Conservation (phyloP, 2,888 invertebrate genomes). For the Spicauda simplicius region DNA sequence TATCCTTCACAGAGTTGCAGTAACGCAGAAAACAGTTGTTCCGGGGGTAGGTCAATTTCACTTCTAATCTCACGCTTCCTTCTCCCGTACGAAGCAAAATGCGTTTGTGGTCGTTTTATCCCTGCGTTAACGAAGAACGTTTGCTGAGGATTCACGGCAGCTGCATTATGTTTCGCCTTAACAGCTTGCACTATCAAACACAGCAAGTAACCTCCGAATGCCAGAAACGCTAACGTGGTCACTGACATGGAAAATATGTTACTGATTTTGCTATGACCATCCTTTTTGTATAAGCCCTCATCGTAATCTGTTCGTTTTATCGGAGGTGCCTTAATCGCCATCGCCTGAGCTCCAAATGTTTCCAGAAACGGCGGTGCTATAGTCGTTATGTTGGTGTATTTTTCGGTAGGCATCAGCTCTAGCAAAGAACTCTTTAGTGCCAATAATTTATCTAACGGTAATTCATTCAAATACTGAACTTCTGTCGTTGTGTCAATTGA, state of each 20-base stretch:
- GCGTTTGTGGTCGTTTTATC: constrained; percentile 72
- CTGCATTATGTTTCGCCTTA: constrained; percentile 84
- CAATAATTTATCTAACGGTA: constrained; percentile 89
- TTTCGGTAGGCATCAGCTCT: constrained; percentile 57
- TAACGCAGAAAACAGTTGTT: constrained; percentile 79
- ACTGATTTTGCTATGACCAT: constrained; percentile 86
- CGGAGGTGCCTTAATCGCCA: constrained; percentile 68
- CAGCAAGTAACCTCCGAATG: constrained; percentile 93
- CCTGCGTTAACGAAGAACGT: constrained; percentile 70
- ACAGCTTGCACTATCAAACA: constrained; percentile 91
- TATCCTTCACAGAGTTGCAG: constrained; percentile 84
- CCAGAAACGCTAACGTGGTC: constrained; percentile 91
- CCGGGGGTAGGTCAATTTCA: constrained; percentile 65
- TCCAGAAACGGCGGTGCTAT: constrained; percentile 57
- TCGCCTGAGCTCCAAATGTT: constrained; percentile 71
- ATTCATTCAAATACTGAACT: constrained; percentile 86
- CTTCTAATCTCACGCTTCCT: constrained; percentile 51
- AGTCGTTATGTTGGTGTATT: constrained; percentile 59
- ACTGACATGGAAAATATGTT: constrained; percentile 91
- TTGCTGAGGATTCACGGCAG: constrained; percentile 56
- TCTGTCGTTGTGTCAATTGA: constrained; percentile 60
- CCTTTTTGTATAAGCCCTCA: constrained; percentile 74
- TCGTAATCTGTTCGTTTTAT: constrained; percentile 76
- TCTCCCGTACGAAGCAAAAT: constrained; percentile 70
- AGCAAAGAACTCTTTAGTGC: constrained; percentile 81